These are phyloP conservation scores for Spodoptera picta DNA, from an alignment of 2,888 invertebrate genomes.

Conservation along the genomic window DNA sequence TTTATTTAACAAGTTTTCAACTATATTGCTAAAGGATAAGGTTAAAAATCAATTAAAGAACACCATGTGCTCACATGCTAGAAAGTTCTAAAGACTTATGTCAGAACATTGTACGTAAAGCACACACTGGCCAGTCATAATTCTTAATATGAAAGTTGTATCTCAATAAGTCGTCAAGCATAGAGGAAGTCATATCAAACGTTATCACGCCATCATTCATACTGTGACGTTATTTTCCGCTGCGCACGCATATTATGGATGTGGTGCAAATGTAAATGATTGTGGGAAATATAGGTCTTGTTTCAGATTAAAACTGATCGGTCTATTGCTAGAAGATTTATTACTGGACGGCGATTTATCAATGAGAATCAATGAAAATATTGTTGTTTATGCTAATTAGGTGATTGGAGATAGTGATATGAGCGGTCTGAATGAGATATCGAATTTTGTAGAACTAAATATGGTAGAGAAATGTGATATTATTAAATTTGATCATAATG, in stretches of 20 bases:
- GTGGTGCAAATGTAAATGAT: constrained; percentile 56
- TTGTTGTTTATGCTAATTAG: not conserved
- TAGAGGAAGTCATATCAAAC: constrained; percentile 57
- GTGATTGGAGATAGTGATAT: no score
- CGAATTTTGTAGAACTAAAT: no score
- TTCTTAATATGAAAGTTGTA: constrained; percentile 54
- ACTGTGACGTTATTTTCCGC: constrained; percentile 49
- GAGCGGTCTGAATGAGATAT: no score
- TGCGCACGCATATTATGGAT: constrained; percentile 51
- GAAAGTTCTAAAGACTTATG: constrained; percentile 54
- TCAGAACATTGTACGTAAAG: constrained; percentile 39
- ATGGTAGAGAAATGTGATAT: no score
- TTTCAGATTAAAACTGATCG: constrained; percentile 33
- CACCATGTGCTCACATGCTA: constrained; percentile 30
- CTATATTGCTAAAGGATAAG: no score
- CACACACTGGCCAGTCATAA: constrained; percentile 42
- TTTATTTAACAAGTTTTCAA: no score
- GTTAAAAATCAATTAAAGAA: constrained; percentile 27
- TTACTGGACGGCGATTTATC: constrained; percentile 11
- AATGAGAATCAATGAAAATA: not conserved
- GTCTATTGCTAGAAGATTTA: constrained; percentile 33
- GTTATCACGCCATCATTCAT: constrained; percentile 56
- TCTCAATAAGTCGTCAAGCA: constrained; percentile 46
- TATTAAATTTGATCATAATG: no score
- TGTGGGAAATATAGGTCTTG: constrained; percentile 47